Base-by-base conservation (phyloP, 2,113 vertebrate genomes). In the Oreocharis arfaki region DNA sequence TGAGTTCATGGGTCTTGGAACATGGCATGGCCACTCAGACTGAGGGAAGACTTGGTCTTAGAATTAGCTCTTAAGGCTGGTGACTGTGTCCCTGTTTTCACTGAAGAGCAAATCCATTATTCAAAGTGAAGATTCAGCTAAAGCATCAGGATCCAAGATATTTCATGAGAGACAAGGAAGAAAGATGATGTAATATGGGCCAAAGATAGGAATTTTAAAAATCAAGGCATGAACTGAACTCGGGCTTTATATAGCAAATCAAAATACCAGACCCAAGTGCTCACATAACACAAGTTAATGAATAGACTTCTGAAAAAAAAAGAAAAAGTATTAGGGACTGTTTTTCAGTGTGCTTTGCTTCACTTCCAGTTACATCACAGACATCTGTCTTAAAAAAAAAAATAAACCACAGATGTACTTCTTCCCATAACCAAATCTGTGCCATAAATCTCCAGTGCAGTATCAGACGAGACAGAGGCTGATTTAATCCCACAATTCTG, bases 301-400 rank as follows among this genome's bases (percentile, higher is more conserved):
- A 93, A 80, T 0, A 86, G 79, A 70, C 28, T 93, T 80, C 79
- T 74, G 46, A 39, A 35, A 79, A 78, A 2, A 4, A 2, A 88
- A 71, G n/a, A 47, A 59, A 42, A 68, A 77, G 16, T 27, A 82
- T 53, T 53, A 76, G 19, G 68, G 41, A 68, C 65, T 87, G 68
- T 71, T 92, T 83, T 32, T 26, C 3, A 64, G 47, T 41, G 50
- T 65, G 47, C 63, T 89, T 94, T 89, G 64, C 56, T 94, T 71
- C 47, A 82, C 49, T 82, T 84, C 68, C 65, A 91, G 70, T 85
- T 91, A 85, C 50, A 94, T 79, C 85, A 84, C 46, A 93, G n/a
- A 32, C 87, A 95, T 71, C 60, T 59, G 57, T 37, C 59, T 85
- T 19, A 82, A 76, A 79, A 67, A 37, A 77, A 63, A 74, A 35